Conservation (phyloP, 2,113 vertebrate genomes). For the Melanocharis versteri region DNA sequence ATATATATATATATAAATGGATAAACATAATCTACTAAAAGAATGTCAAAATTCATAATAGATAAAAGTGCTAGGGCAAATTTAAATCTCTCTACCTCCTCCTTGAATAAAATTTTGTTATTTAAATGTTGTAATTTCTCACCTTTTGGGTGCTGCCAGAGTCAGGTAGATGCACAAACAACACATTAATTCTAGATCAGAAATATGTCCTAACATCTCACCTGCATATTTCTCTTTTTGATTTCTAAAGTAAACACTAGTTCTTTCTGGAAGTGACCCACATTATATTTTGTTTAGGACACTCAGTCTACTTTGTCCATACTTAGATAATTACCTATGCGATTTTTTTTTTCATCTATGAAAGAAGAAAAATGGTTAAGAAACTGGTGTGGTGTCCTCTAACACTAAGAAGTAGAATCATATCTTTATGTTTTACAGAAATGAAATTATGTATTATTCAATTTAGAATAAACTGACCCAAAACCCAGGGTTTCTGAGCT, state of each 20-base stretch:
- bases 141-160: background rate
- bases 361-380: background rate
- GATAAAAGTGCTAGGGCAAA: background rate
- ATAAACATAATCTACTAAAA: background rate
- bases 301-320: background rate
- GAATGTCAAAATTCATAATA: background rate
- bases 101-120: background rate
- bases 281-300: background rate
- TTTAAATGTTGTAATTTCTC: background rate
- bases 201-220: background rate
- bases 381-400: background rate
- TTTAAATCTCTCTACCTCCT: background rate
- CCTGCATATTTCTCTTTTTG: background rate
- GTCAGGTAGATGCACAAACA: background rate
- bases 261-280: background rate
- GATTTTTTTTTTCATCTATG: background rate
- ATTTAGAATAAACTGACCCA: background rate
- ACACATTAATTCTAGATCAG: background rate
- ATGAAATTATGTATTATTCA: background rate
- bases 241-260: background rate
- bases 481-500: background rate
- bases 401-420: background rate
- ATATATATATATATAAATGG: background rate
- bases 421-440: background rate
- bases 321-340: background rate